Percentiles rank a stretch among this genome's conserved stretches.
These are phyloP conservation scores for Crotalus helleri DNA, from an alignment of 2,113 vertebrate species.

Conservation along the genomic window DNA sequence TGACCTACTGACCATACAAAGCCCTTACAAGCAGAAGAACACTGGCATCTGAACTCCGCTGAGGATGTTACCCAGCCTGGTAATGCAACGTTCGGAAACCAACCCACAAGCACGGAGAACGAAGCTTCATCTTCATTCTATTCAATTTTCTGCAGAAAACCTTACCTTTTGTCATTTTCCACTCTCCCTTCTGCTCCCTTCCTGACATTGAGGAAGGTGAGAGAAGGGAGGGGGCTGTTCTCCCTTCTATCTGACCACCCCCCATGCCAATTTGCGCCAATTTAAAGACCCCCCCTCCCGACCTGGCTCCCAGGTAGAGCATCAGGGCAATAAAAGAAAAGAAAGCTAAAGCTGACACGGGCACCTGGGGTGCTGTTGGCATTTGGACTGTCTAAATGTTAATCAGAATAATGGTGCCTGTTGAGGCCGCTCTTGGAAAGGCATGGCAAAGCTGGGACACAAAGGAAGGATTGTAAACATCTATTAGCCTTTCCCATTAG, in stretches of 20 bases:
- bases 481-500: conserved; percentile 69
- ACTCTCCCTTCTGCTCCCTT: neutral
- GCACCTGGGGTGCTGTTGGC: conserved; percentile 58
- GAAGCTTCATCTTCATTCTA: too few species aligned
- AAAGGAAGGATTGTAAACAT: conserved; percentile 68
- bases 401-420: conserved; percentile 69
- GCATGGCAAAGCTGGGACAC: conserved; percentile 58
- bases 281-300: neutral
- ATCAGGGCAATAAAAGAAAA: neutral
- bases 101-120: too few species aligned
- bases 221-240: neutral
- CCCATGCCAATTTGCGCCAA: neutral
- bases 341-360: conserved; percentile 51
- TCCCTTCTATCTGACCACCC: neutral
- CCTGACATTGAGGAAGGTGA: neutral
- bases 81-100: too few species aligned
- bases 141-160: neutral
- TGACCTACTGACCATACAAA: too few species aligned
- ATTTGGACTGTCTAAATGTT: conserved; percentile 68
- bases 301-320: conserved; percentile 8
- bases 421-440: conserved; percentile 69
- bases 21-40: too few species aligned
- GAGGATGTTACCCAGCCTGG: too few species aligned
- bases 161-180: neutral
- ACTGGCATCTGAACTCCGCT: too few species aligned